A percentile compares a stretch with the other conserved stretches of the same genome.
Evolutionary conservation across 2,888 invertebrate genomes (phyloP).

Genomic region (Volucella inanis): DNA sequence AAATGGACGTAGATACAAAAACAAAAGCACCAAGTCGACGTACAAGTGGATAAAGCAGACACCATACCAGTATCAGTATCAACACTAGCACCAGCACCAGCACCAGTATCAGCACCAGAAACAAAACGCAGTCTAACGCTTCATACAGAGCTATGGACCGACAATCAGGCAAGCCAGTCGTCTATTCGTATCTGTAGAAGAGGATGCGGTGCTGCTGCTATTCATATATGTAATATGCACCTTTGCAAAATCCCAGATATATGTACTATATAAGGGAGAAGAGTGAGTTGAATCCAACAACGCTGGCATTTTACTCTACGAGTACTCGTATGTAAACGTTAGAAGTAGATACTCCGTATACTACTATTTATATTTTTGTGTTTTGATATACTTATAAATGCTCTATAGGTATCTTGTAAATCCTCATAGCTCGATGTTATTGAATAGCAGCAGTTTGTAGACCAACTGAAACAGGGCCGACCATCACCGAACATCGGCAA

Average conservation of each 20-base stretch:
- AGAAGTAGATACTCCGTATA: slow-evolving; percentile 32
- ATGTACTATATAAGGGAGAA: slow-evolving; percentile 44
- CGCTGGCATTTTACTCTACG: slow-evolving; percentile 28
- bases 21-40: slow-evolving; percentile 5
- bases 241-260: slow-evolving; percentile 52
- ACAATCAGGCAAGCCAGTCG: slow-evolving; percentile 17
- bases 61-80: background rate
- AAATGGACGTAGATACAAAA: slow-evolving; percentile 34
- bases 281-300: slow-evolving; percentile 48
- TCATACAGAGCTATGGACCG: slow-evolving; percentile 8
- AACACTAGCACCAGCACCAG: slow-evolving; percentile 13
- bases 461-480: slow-evolving; percentile 3
- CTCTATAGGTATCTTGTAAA: too few species aligned
- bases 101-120: slow-evolving; percentile 22
- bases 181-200: slow-evolving; percentile 9
- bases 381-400: slow-evolving; percentile 14
- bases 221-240: slow-evolving; percentile 37
- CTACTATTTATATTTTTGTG: slow-evolving; percentile 49
- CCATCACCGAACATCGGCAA: background rate
- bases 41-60: too few species aligned
- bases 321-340: slow-evolving; percentile 28
- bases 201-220: slow-evolving; percentile 42
- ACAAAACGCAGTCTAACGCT: slow-evolving; percentile 39
- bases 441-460: slow-evolving; percentile 21
- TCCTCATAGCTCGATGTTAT: slow-evolving; percentile 8